phyloP scores from a whole-genome alignment of 2,888 invertebrate species.

The Erebia ligea region DNA sequence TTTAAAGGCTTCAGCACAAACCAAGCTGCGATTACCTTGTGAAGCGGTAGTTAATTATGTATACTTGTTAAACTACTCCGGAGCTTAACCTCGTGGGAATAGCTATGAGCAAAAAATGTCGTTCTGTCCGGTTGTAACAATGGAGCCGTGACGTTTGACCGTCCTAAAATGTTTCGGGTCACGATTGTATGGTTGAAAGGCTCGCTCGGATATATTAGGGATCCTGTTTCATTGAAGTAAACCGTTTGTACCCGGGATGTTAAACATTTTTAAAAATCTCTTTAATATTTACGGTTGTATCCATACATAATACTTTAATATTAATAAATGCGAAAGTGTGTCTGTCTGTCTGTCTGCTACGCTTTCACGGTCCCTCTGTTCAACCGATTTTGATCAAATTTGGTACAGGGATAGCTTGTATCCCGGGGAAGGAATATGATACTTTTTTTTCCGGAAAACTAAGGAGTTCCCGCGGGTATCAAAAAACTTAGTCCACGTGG shows the following conservation, averaged over 20 bases:
- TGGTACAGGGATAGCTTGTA: no score
- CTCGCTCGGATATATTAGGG: conserved; percentile 22
- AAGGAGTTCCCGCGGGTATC: no score
- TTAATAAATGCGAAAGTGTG: no score
- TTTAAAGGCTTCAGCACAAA: neutral
- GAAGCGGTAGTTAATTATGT: conserved; percentile 1
- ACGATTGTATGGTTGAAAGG: conserved; percentile 32
- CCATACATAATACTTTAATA: no score
- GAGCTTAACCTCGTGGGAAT: conserved; percentile 28
- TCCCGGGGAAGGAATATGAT: no score
- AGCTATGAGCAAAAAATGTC: conserved; percentile 30
- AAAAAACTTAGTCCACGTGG: no score
- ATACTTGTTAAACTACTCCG: conserved; percentile 11
- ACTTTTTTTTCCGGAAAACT: no score
- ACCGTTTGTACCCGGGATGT: neutral
- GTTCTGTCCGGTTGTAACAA: conserved; percentile 34
- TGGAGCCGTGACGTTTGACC: conserved; percentile 41
- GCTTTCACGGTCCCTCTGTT: no score
- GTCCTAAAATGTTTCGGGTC: conserved; percentile 43
- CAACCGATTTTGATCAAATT: no score
- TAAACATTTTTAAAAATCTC: no score
- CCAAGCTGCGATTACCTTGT: neutral
- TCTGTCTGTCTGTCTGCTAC: no score
- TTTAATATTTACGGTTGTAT: no score
- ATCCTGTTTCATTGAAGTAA: conserved; percentile 9